Base-by-base conservation (phyloP, 2,888 invertebrate genomes). In the Halictus ligatus region DNA sequence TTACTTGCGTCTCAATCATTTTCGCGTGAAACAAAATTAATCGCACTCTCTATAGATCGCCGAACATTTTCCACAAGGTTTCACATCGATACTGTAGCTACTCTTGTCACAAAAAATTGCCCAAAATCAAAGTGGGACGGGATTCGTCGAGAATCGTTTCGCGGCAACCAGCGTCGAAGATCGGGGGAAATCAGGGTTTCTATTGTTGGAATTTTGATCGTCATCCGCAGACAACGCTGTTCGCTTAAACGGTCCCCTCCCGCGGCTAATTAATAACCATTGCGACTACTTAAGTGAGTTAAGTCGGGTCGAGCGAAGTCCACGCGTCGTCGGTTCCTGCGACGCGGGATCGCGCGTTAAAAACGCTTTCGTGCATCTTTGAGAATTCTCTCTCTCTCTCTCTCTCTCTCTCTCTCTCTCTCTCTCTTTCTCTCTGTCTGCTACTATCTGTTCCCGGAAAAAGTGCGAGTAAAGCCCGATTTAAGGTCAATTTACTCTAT, bases 231-330 rank as follows among this genome's bases (percentile, higher is more conserved):
- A 71, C 78, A 71, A 81, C 75, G 87, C 81, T 25, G 67, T 82
- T 69, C 90, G 81, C 84, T 90, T 90, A 82, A 76, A 72, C 86
- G 81, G 81, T 77, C 73, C 81, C 80, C 80, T 71, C 58, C 75
- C 58, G 54, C 67, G 76, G 81, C 80, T 89, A 86, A 91, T 91
- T 90, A 91, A 90, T 90, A 90, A 90, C 80, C 84, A 91, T 90
- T 89, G 81, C 75, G 85, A 83, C 81, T 86, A 89, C 81, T 90
- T 90, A 35, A 86, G 78, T 82, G 88, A 90, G 88, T 89, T 89
- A 83, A 88, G 73, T 25, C 74, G 72, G 84, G 80, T 71, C 80
- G 85, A 75, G 75, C 88, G 40, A 88, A 84, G 84, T 84, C 83
- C 81, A 76, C 15, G 40, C 67, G 72, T 79, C 72, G 64, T 71